Percentiles rank a stretch among this genome's conserved stretches.
These are phyloP conservation scores for Loriculus beryllinus DNA, from an alignment of 2,797 vertebrate genomes.

Conservation along the genomic window DNA sequence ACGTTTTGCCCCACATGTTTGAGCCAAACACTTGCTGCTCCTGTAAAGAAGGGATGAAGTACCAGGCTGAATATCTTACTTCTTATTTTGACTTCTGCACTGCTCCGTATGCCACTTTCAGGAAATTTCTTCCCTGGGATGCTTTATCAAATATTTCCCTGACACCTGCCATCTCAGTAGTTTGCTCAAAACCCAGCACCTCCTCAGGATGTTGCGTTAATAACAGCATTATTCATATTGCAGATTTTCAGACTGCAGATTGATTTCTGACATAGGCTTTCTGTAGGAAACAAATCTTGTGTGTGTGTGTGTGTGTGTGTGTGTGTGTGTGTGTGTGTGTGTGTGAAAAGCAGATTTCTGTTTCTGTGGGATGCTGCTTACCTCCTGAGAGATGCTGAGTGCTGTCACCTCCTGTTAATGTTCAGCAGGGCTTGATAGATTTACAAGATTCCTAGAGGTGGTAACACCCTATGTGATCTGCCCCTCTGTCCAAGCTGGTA, in stretches of 20 bases:
- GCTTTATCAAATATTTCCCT: not conserved
- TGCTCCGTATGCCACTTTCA: not conserved
- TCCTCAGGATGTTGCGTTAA: not conserved
- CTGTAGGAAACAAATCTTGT: not conserved
- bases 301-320: not conserved
- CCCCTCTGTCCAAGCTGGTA: not conserved
- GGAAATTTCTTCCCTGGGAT: not conserved
- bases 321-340: not conserved
- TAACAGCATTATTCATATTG: not conserved
- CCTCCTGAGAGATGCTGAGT: not conserved
- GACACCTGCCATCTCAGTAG: not conserved
- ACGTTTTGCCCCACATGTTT: not conserved
- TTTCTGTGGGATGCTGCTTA: not conserved
- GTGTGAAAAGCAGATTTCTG: not conserved
- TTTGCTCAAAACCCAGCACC: not conserved
- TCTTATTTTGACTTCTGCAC: not conserved
- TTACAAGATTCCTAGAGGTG: not conserved
- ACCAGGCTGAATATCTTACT: not conserved
- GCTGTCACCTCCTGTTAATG: not conserved
- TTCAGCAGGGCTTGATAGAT: not conserved
- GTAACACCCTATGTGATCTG: fast-evolving
- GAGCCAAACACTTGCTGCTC: conserved; percentile 40
- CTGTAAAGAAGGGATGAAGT: conserved; percentile 1
- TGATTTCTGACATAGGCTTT: not conserved
- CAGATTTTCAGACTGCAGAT: not conserved